Base-by-base conservation (phyloP, 1,140 invertebrate species). In the Bombus balteatus region DNA sequence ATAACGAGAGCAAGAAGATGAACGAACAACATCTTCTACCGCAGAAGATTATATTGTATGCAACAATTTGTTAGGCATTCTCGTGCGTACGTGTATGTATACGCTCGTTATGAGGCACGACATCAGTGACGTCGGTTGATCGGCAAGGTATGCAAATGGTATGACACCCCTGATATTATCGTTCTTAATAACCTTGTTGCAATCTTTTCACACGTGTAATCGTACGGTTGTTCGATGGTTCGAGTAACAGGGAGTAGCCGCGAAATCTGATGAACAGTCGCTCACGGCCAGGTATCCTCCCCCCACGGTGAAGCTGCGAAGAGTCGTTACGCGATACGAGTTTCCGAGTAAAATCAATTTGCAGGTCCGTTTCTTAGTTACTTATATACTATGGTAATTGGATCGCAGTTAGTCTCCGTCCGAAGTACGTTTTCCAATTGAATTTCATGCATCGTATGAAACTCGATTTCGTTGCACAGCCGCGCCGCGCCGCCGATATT, bases 141-240 rank as follows among this genome's bases (percentile, higher is more conserved):
- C 25, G 15, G n/a, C 22, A 28, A 9, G 79, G 34, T 57, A 81
- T 72, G 79, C 47, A 72, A 81, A 81, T 72, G 68, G 12, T 22
- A 15, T 39, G 10, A 25, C 71, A 28, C 57, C n/a, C 39, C 47
- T 37, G 70, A 82, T 82, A 71, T 82, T 82, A 82, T 74, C 80
- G 53, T 65, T 37, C 37, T 82, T 82, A 82, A 82, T 82, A 82
- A 82, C 71, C 80, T 74, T 82, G 80, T 82, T 53, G 80, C 57
- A 43, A 74, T 82, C 80, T 82, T 82, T 74, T 82, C 80, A 41
- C 80, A 82, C 80, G 80, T 74, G 80, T 74, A 82, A 82, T 74
- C 71, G 80, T 28, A 43, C 39, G 53, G 65, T 80, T 81, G 66
- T 47, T 72, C 13, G 37, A 32, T 32, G 68, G 41, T 13, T 28